Conservation (phyloP, 92 coral and sea anemone genomes). For the Paramuricea clavata region DNA sequence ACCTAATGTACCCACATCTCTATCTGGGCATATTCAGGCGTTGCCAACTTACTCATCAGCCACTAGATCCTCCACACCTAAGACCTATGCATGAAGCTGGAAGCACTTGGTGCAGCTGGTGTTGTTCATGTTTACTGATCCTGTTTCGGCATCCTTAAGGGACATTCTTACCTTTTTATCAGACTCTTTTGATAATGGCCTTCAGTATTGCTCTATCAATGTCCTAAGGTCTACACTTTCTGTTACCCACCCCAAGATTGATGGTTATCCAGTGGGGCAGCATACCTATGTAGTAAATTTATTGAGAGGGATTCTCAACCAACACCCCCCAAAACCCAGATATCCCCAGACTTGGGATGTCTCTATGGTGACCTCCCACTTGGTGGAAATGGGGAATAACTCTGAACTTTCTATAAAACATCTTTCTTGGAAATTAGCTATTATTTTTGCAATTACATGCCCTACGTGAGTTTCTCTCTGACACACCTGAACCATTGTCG, state of each 20-base stretch:
- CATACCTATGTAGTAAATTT: neutral
- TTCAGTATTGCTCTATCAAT: neutral
- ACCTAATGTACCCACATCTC: slow-evolving; percentile 64
- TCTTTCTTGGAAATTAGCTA: too few relatives aligned
- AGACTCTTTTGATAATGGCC: neutral
- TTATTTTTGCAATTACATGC: too few relatives aligned
- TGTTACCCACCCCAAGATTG: neutral
- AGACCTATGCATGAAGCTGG: slow-evolving; percentile 62
- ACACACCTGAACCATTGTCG: neutral
- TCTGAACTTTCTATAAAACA: too few relatives aligned
- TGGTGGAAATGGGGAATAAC: too few relatives aligned
- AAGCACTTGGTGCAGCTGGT: slow-evolving; percentile 67
- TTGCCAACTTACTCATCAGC: slow-evolving; percentile 65
- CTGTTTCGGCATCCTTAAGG: neutral
- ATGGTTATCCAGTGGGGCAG: neutral
- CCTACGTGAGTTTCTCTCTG: too few relatives aligned
- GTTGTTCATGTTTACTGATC: slow-evolving; percentile 51
- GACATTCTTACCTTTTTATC: neutral
- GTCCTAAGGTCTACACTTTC: neutral
- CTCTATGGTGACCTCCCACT: too few relatives aligned
- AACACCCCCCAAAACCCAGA: neutral
- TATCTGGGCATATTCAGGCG: slow-evolving; percentile 63
- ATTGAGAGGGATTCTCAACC: neutral
- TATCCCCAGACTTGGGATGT: neutral
- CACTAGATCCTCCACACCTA: slow-evolving; percentile 62